Base-by-base conservation (phyloP, 1,140 invertebrate species). In the Chironomus striatipennis region DNA sequence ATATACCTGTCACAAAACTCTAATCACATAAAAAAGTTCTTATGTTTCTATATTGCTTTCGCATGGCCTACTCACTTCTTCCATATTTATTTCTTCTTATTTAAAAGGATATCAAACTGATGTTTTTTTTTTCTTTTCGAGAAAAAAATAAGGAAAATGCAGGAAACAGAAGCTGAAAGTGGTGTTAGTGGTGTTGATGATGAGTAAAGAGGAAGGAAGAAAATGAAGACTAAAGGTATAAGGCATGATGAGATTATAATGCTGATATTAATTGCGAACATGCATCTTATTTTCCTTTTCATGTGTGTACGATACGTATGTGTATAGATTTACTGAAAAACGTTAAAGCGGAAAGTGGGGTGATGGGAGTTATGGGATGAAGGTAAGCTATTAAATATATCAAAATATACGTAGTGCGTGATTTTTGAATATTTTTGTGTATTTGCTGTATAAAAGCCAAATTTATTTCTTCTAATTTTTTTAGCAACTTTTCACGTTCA, bases 1-100 rank as follows among this genome's bases (percentile, higher is more conserved):
- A 70, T 70, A 70, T 70, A 70, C 65, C 65, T 70, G 65, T 70
- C 65, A 70, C 65, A 70, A 70, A 57, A 57, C 47, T 57, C 47
- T 57, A 57, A 57, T 57, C 47, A 57, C 47, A 57, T 57, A 57
- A 57, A 57, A 57, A 57, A 57, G 12, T 57, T 57, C 47, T 57
- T 57, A 12, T 15, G 12, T 57, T 57, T 57, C 47, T 34, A 34
- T 34, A 34, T 34, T 34, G 24, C 24, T 34, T 34, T 34, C 24
- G 24, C 24, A 34, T 34, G 24, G 24, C 24, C 24, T 34, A 34
- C 24, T 34, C 24, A 34, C 24, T 57, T 57, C 47, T 57, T 57
- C n/a, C 12, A 57, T 57, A 57, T 57, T 57, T 57, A n/a, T 15
- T 10, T 57, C 47, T 15, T 57, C 47, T n/a, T 47, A 47, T 57